phyloP scores from a whole-genome alignment of 2,888 invertebrate genomes.

The Meta bourneti region DNA sequence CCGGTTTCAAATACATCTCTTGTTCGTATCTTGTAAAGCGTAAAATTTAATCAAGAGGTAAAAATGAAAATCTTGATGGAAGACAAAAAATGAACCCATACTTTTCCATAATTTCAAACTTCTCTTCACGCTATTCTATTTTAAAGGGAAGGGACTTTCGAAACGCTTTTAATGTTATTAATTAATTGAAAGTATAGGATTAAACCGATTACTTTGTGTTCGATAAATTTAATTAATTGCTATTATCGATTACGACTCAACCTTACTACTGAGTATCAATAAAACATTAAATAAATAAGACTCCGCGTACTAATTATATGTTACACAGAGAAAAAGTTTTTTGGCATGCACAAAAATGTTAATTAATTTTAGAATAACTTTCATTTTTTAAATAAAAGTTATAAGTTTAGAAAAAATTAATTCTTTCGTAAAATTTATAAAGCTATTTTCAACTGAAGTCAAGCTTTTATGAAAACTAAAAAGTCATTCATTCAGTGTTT shows the following conservation, averaged over 20 bases:
- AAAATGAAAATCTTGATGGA: slow-evolving; percentile 42
- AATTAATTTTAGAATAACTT: background rate
- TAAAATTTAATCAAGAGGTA: slow-evolving; percentile 55
- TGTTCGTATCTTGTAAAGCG: slow-evolving; percentile 50
- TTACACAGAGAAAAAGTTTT: background rate
- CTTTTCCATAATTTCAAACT: slow-evolving; percentile 44
- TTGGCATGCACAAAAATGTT: background rate
- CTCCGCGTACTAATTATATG: slow-evolving; percentile 13
- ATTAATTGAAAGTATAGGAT: slow-evolving; percentile 53
- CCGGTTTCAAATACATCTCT: slow-evolving; percentile 25
- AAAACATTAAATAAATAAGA: slow-evolving; percentile 32
- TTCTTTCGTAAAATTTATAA: background rate
- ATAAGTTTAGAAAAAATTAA: background rate
- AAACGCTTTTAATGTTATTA: slow-evolving; percentile 29
- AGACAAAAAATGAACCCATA: slow-evolving; percentile 32
- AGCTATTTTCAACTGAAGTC: background rate
- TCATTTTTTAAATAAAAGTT: background rate
- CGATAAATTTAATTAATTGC: slow-evolving; percentile 59
- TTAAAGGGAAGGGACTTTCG: slow-evolving; percentile 36
- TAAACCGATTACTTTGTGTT: slow-evolving; percentile 48
- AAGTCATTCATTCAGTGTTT: background rate
- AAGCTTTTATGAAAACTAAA: background rate
- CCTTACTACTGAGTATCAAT: slow-evolving; percentile 12
- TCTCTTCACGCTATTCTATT: background rate
- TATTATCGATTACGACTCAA: slow-evolving; percentile 37